phyloP scores from a whole-genome alignment of 1,140 invertebrate genomes.

The Hylaeus anthracinus region DNA sequence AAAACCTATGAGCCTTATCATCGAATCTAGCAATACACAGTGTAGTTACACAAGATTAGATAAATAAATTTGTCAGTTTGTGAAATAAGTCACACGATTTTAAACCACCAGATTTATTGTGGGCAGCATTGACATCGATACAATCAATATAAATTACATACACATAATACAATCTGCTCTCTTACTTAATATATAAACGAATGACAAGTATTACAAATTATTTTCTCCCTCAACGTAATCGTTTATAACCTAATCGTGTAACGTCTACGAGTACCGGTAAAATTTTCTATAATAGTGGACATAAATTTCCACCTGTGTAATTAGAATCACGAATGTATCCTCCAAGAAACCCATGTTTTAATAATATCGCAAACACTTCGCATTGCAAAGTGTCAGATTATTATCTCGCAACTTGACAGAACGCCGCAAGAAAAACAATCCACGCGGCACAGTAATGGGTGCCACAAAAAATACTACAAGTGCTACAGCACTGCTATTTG shows the following conservation, averaged over 20 bases:
- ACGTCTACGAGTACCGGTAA: conserved; percentile 40
- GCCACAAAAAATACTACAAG: background rate
- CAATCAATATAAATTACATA: conserved; percentile 9
- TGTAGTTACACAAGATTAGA: background rate
- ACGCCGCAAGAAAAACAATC: conserved; percentile 12
- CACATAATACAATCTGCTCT: conserved; percentile 5
- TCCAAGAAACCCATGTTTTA: conserved; percentile 85
- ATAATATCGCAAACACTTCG: conserved; percentile 41
- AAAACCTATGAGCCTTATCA: conserved; percentile 8
- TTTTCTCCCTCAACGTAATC: background rate
- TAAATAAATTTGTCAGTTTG: conserved; percentile 28
- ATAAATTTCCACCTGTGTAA: conserved; percentile 83
- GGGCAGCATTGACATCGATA: conserved; percentile 19
- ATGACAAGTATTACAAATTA: conserved; percentile 11
- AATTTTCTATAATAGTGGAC: conserved; percentile 43
- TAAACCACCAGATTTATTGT: conserved; percentile 47
- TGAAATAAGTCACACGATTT: conserved; percentile 54
- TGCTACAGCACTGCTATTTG: too few relatives aligned
- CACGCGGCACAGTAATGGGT: background rate
- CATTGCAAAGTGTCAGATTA: conserved; percentile 48
- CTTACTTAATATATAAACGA: conserved; percentile 1
- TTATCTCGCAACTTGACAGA: conserved; percentile 5
- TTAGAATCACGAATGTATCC: conserved; percentile 86
- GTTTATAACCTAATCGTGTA: conserved; percentile 42
- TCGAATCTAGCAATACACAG: background rate